Evolutionary conservation across 2,888 invertebrate genomes (phyloP), one percentile per base, ranked within the genome.

Genomic region (Acrocyrtus sp.): DNA sequence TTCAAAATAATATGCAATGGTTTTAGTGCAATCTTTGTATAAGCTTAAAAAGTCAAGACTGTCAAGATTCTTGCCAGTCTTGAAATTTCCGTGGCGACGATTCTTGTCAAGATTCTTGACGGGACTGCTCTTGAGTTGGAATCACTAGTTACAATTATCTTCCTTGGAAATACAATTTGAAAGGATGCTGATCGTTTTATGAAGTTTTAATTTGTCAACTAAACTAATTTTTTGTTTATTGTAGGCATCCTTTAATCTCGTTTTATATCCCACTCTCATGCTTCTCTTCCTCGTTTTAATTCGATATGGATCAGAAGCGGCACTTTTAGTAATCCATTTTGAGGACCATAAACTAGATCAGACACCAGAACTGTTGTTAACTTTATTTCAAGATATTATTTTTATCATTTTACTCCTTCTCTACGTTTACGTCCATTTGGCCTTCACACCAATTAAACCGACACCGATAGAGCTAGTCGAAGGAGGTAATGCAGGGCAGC

Each of bases 231-330:
- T 47, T 41, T 57, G 15, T 61, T 62, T 56, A 6, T 19, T 22
- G 6, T 34, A 75, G 75, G 70, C 72, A 57, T 72, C 72, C 2
- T 75, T 72, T 29, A 72, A 72, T 43, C 56, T 72, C 17, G 72
- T 72, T 21, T 56, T 72, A 24, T 75, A 72, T 22, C 75, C 75
- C 34, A 75, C 75, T 0, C 57, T 75, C 0, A 72, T 67, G 70
- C 51, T 75, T 8, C 51, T 75, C 2, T 72, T 75, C 45, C 62
- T 75, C 1, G 39, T 75, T 58, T 51, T 75, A 12, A 41, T 75
- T 6, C 72, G 75, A 6, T 75, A 75, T 26, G 75, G 75, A 12
- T 48, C 72, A 0, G 75, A 75, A 58, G 26, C 65, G 15, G 75
- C 75, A 15, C 39, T 75, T 5, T 15, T 75, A 12, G 62, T 45